Percentiles rank a stretch among this genome's conserved stretches.
Evolutionary conservation across 2,888 invertebrate genomes (phyloP).

Genomic region (Pandemis corylana): DNA sequence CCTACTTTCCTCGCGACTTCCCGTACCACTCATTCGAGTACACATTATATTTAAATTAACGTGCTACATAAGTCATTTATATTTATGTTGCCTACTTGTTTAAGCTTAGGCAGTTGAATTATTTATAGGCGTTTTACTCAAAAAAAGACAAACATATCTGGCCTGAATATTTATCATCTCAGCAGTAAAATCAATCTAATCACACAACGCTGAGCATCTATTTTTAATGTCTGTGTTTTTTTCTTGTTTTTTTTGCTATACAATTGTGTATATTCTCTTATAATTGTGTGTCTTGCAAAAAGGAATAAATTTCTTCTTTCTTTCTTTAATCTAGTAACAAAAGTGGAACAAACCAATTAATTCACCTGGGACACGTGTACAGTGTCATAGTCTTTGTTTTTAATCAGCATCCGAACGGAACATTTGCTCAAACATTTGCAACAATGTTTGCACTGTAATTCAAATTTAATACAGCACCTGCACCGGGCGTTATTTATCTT

Average conservation of each 20-base stretch:
- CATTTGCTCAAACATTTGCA: conserved; percentile 10
- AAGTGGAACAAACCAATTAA: background rate
- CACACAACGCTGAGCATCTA: no score
- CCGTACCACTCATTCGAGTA: no score
- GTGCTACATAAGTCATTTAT: no score
- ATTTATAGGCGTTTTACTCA: background rate
- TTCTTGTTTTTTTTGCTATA: no score
- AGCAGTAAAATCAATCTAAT: background rate
- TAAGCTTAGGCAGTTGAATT: no score
- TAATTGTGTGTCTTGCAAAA: no score
- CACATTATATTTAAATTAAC: no score
- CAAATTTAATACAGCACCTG: conserved; percentile 10
- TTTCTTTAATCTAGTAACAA: background rate
- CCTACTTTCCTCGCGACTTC: no score
- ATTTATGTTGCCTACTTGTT: no score
- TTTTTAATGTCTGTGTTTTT: no score
- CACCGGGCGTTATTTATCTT: background rate
- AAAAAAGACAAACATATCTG: background rate
- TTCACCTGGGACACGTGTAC: background rate
- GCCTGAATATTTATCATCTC: background rate
- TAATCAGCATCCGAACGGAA: conserved; percentile 1
- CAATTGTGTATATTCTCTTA: no score
- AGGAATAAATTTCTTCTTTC: no score
- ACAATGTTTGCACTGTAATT: conserved; percentile 5
- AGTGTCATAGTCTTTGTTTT: background rate